Percentiles rank a stretch among this genome's conserved stretches.
These are phyloP conservation scores for Danio tinwini DNA, from an alignment of 2,797 vertebrate species.

Conservation along the genomic window DNA sequence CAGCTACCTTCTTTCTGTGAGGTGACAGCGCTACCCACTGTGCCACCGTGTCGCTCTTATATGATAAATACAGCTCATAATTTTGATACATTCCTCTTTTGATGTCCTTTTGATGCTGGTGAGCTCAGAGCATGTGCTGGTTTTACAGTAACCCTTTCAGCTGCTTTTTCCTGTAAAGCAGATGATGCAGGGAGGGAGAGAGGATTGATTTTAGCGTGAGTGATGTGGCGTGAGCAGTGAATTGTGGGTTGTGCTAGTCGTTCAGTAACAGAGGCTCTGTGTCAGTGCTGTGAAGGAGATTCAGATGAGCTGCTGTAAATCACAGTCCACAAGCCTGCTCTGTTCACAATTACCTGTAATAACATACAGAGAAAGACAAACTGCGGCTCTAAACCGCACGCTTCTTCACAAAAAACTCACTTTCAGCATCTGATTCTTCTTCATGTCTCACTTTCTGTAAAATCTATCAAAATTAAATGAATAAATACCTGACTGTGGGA, in stretches of 20 bases:
- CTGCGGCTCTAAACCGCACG: background rate
- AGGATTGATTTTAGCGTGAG: slow-evolving; percentile 45
- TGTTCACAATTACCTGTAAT: background rate
- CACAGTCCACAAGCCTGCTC: slow-evolving; percentile 34
- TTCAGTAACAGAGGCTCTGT: slow-evolving; percentile 25
- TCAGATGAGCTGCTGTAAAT: slow-evolving; percentile 46
- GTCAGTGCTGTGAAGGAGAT: slow-evolving; percentile 37
- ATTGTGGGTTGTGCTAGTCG: slow-evolving; percentile 30
- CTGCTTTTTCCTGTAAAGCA: background rate
- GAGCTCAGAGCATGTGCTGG: slow-evolving; percentile 1
- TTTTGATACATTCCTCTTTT: background rate
- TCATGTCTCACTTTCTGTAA: too few species aligned
- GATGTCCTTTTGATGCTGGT: background rate
- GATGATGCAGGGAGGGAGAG: background rate
- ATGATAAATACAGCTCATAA: too few species aligned
- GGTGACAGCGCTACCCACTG: too few species aligned
- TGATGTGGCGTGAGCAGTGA: slow-evolving; percentile 38
- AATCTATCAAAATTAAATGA: too few species aligned
- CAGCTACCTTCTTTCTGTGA: too few species aligned
- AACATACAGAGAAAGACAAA: background rate
- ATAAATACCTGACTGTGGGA: too few species aligned
- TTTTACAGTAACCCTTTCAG: background rate
- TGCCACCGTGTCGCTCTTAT: too few species aligned
- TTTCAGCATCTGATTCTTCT: background rate
- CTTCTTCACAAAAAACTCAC: background rate